A percentile compares a stretch with the other conserved stretches of the same genome.
Conservation (phyloP, 2,797 vertebrate genomes). For the Paratrypauchen microcephalus region DNA sequence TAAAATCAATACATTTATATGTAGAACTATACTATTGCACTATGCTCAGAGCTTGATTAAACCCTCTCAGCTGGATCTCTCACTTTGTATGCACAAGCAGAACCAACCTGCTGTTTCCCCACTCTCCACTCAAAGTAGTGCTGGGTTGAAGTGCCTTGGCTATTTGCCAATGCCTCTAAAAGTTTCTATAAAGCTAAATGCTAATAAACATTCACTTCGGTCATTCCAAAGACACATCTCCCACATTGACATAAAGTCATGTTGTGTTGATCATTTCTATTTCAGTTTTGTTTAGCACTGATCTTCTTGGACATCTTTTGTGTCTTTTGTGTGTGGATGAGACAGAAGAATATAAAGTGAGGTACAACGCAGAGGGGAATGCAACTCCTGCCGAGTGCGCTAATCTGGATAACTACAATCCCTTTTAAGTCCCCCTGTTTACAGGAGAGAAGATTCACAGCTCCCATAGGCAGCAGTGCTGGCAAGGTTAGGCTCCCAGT, state of each 20-base stretch:
- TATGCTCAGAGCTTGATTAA: constrained; percentile 2
- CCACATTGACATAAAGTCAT: neutral
- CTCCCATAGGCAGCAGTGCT: constrained; percentile 38
- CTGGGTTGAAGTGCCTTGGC: neutral
- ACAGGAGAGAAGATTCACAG: constrained; percentile 41
- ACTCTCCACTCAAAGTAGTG: neutral
- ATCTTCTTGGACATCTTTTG: neutral
- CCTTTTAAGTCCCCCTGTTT: constrained; percentile 52
- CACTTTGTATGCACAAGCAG: neutral
- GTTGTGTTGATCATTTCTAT: neutral
- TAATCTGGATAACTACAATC: constrained; percentile 63
- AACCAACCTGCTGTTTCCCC: neutral
- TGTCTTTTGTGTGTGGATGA: neutral
- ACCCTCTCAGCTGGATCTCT: constrained; percentile 1
- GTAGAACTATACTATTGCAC: neutral
- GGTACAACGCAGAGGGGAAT: neutral
- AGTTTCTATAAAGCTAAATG: constrained; percentile 1
- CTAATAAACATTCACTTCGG: constrained; percentile 2
- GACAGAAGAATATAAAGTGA: constrained; percentile 10
- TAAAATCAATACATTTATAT: constrained; percentile 8
- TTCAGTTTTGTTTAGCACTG: neutral
- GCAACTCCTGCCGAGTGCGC: constrained; percentile 6
- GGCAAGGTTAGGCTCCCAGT: constrained; percentile 49
- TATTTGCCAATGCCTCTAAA: neutral
- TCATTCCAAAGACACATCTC: neutral